Evolutionary conservation across 2,113 vertebrate species (phyloP), one percentile per base, ranked within the genome.

Genomic region (Porphyrio hochstetteri): DNA sequence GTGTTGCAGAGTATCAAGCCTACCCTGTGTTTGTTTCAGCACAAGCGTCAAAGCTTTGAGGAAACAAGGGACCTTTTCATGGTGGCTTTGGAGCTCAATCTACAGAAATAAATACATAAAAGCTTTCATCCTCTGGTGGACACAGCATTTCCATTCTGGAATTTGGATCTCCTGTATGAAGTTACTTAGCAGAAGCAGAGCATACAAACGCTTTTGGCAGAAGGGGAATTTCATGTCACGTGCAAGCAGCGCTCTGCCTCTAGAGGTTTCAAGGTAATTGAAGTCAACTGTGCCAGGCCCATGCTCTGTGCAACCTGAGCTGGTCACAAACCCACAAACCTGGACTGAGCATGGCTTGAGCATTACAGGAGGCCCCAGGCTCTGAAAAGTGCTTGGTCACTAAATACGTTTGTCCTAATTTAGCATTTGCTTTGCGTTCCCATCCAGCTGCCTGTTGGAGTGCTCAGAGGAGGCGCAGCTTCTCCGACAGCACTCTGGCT

Each of bases 1-100:
- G 0, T 3, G 2, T 23, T 8, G 9, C 48, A 28, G 33, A 24
- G 8, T 16, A 7, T 31, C 1, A 2, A 57, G 33, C 25, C 21
- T 10, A 5, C 35, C 50, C 44, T 3, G 0, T 35, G 33, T 63
- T 90, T 94, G 40, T 88, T 95, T 87, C 74, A 57, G 55, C 76
- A 67, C 55, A 52, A 38, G 55, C 3, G 3, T 74, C 56, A 68
- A 46, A 2, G 9, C 46, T 70, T 9, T 2, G 50, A 31, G 0
- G 0, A 48, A 85, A 56, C 16, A 21, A 20, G 8, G 35, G 40
- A 24, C 50, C 11, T 79, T 28, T 76, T 60, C 29, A 40, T 59
- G 57, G 79, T 74, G 19, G 15, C 21, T 57, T 60, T 59, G 42
- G 44, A 42, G 20, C 38, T 31, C 55, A 85, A 76, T 48, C 12